Base-by-base conservation (phyloP, 2,888 invertebrate species). In the Bhutanitis thaidina region DNA sequence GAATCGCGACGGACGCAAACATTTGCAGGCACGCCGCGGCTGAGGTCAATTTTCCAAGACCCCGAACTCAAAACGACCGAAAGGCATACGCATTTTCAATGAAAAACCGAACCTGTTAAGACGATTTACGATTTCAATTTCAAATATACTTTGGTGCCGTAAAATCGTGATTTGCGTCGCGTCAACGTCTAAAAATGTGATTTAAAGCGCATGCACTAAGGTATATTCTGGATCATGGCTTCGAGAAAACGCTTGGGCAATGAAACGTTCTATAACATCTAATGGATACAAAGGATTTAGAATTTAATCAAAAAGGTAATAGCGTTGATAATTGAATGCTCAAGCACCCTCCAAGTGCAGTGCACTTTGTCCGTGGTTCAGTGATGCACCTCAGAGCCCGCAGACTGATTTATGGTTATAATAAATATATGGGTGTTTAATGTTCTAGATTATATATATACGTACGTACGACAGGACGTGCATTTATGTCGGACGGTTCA, bases 371-470 rank as follows among this genome's bases (percentile, higher is more conserved):
- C 61, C 64, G 69, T 57, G 63, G 65, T 67, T 66, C 71, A 74
- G 73, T 76, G 84, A 82, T 86, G 86, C 83, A 79, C 82, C 84
- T 80, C 76, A 61, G 74, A 75, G 71, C 76, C 66, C 61, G 66
- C 62, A 81, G 84, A 79, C 79, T 84, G 85, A 88, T 88, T 87
- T 88, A 88, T 85, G 74, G 74, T 72, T 80, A 80, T 83, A 83
- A 84, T 88, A 87, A 86, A 86, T 86, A 81, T 82, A 86, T 83
- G 80, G 78, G 67, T 80, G 81, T 81, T 85, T 86, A 83, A 88
- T 81, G 80, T 81, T 73, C 69, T 64, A 81, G 80, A 85, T 86
- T 83, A 86, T 82, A 77, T n/a, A n/a, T 80, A 74, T 74, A 72
- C 25, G 20, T 50, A 50, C 39, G 30, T 40, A 30, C 15, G 20